These are phyloP conservation scores for Labia minor DNA, from an alignment of 2,888 invertebrate genomes.

Conservation along the genomic window DNA sequence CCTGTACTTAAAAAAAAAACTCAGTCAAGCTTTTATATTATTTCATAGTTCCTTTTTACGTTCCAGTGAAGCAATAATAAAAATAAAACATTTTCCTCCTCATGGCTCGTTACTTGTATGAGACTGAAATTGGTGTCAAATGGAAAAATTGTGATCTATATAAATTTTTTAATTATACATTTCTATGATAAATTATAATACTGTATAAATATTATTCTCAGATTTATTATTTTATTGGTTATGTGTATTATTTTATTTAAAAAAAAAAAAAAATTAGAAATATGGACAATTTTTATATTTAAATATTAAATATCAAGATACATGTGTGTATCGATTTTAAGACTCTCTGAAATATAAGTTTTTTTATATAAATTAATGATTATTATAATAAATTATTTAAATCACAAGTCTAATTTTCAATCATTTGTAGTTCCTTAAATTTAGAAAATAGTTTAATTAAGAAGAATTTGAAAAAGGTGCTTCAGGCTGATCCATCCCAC, in stretches of 20 bases:
- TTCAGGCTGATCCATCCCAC: background rate
- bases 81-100: too few species aligned
- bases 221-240: background rate
- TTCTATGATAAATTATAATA: background rate
- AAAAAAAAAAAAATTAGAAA: background rate
- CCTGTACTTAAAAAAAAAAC: too few species aligned
- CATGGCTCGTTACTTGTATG: background rate
- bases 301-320: background rate
- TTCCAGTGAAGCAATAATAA: conserved; percentile 5
- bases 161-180: background rate
- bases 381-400: background rate
- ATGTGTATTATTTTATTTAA: background rate
- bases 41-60: conserved; percentile 2
- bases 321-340: background rate
- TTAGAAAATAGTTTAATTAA: too few species aligned
- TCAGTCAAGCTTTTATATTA: background rate
- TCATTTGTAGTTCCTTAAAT: background rate
- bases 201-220: background rate
- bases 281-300: background rate
- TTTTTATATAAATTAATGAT: background rate
- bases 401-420: background rate
- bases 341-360: background rate
- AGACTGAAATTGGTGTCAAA: conserved; percentile 5
- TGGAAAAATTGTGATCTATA: conserved; percentile 3
- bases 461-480: background rate